Base-by-base conservation (phyloP, 2,113 vertebrate species). In the Lophius piscatorius region DNA sequence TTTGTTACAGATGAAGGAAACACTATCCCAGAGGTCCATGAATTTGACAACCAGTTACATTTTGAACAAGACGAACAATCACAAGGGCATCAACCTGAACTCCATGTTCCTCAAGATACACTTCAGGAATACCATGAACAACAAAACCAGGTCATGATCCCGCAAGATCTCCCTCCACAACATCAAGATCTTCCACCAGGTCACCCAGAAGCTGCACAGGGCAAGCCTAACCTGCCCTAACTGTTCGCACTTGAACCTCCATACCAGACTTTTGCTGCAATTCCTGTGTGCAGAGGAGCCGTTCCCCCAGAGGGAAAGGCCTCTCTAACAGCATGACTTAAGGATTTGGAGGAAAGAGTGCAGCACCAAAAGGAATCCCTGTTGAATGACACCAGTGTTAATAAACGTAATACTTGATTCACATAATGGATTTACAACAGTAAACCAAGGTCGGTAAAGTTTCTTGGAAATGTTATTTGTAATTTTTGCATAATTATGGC, bases 1-100 rank as follows among this genome's bases (percentile, higher is more conserved):
- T 46, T 24, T 69, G 7, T 69, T 75, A 38, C 78, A 90, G 86
- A 86, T 18, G 84, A 89, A 71, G 90, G 83, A 34, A 89, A 90
- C 4, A 63, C 56, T 3, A 4, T 89, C n/a, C 83, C 87, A 56
- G 84, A 84, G 41, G 4, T 45, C 0, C 57, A 72, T 10, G 71
- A 6, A 16, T 8, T 60, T 5, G 55, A 86, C 13, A 40, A 73
- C 36, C 75, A 78, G 48, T 18, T 72, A 4, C 77, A 78, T n/a
- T 33, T 4, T 9, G 76, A 81, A 26, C 74, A 80, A 46, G 73
- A 73, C 11, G 67, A 49, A 5, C 69, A 63, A 16, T 47, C 22
- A 12, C 78, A 78, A 39, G 86, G 24, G 1, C 82, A 88, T 36
- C 50, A 85, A 0, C 20, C 64, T 6, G 23, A 5, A 20, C 68